These are phyloP conservation scores for Disparrhopalites patrizii DNA, from an alignment of 2,888 invertebrate species.

Conservation along the genomic window DNA sequence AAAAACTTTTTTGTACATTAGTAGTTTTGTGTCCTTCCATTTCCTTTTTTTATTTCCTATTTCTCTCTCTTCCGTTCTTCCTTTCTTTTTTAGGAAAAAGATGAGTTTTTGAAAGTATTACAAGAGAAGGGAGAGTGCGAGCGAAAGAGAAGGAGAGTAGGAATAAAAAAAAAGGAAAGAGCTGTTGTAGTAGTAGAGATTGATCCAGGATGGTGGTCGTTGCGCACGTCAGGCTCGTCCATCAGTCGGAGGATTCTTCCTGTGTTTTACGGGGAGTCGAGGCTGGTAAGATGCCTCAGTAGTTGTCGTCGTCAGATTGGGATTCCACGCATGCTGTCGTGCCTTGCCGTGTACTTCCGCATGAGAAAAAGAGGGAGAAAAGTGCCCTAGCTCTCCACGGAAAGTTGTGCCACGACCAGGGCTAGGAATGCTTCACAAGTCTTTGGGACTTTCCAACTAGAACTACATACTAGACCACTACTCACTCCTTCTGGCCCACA, in stretches of 20 bases:
- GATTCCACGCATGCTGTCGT: constrained; percentile 26
- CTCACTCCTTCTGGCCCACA: too few species aligned
- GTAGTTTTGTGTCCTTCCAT: too few species aligned
- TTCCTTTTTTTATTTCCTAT: background rate
- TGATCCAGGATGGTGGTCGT: constrained; percentile 24
- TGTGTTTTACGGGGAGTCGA: constrained; percentile 10
- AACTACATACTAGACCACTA: too few species aligned
- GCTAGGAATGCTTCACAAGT: too few species aligned
- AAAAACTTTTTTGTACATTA: too few species aligned
- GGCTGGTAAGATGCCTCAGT: background rate
- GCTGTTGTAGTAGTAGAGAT: constrained; percentile 22
- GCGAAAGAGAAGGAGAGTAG: background rate
- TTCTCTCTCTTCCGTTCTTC: background rate
- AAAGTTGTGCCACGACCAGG: too few species aligned
- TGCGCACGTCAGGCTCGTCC: constrained; percentile 31
- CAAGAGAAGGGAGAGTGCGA: background rate
- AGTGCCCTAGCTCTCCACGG: too few species aligned
- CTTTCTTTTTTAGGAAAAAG: background rate
- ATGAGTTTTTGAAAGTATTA: constrained; percentile 15
- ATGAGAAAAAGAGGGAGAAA: background rate
- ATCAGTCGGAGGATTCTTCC: constrained; percentile 28
- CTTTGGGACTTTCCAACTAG: too few species aligned
- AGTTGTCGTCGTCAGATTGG: constrained; percentile 10
- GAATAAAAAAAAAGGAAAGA: constrained; percentile 2
- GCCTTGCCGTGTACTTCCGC: constrained; percentile 19